Evolutionary conservation across 2,888 invertebrate species (phyloP).

Genomic region (Drosophila ezoana): DNA sequence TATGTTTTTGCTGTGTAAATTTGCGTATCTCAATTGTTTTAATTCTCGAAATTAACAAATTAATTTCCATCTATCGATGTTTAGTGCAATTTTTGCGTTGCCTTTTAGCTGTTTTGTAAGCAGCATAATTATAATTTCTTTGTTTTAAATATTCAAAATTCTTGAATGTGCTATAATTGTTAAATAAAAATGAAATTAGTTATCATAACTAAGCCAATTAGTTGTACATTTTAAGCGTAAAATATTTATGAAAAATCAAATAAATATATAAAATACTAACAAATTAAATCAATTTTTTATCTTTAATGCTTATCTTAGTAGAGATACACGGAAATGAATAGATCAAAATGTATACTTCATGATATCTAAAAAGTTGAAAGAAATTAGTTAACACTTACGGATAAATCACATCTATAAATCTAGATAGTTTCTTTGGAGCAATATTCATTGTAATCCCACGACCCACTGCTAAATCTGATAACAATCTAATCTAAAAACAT

Average conservation of each 20-base stretch:
- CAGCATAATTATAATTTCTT: conserved; percentile 36
- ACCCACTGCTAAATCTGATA: neutral
- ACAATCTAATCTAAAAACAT: neutral
- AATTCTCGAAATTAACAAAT: conserved; percentile 36
- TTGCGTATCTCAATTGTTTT: conserved; percentile 14
- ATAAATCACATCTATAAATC: no score
- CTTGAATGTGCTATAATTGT: conserved; percentile 82
- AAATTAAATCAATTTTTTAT: conserved; percentile 7
- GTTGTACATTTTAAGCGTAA: conserved; percentile 73
- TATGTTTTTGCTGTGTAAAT: conserved; percentile 17
- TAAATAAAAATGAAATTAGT: conserved; percentile 68
- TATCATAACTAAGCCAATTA: conserved; percentile 74
- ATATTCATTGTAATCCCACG: neutral
- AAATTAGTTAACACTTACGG: no score
- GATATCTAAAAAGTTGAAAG: no score
- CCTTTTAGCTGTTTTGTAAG: conserved; percentile 42
- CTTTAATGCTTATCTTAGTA: no score
- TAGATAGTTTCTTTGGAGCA: neutral
- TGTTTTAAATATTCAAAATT: conserved; percentile 54
- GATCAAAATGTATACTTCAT: no score
- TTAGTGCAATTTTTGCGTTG: conserved; percentile 69
- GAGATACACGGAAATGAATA: no score
- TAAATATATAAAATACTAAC: conserved; percentile 69
- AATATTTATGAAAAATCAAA: conserved; percentile 78
- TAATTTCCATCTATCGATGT: conserved; percentile 30